Evolutionary conservation across 2,888 invertebrate genomes (phyloP).

Genomic region (Vandiemenella viatica): DNA sequence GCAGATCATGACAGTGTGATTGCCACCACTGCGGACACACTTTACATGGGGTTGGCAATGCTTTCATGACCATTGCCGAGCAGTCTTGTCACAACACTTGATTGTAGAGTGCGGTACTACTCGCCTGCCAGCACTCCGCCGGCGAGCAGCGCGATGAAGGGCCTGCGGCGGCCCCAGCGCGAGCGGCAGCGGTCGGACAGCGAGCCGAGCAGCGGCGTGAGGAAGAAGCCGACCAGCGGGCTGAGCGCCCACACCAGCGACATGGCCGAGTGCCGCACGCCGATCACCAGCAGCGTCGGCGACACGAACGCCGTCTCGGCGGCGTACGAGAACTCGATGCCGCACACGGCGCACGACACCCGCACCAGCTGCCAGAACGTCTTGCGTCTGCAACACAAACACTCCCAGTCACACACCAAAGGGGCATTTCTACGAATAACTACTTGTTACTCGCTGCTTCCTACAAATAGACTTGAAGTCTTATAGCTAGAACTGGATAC

Average conservation of each 20-base stretch:
- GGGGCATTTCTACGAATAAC: neutral
- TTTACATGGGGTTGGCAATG: no score
- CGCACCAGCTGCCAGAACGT: constrained; percentile 65
- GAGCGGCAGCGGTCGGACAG: constrained; percentile 78
- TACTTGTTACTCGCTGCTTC: neutral
- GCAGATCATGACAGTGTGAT: no score
- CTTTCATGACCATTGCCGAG: no score
- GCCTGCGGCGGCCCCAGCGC: constrained; percentile 68
- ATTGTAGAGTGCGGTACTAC: constrained; percentile 19
- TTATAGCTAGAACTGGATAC: neutral
- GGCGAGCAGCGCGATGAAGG: constrained; percentile 80
- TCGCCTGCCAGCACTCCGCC: constrained; percentile 78
- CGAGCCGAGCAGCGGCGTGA: constrained; percentile 84
- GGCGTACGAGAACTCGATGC: constrained; percentile 93
- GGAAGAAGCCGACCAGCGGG: constrained; percentile 84
- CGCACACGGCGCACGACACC: constrained; percentile 89
- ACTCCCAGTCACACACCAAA: neutral
- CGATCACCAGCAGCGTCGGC: constrained; percentile 82
- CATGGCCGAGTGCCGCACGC: constrained; percentile 85
- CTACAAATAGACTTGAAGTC: neutral
- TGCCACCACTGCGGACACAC: no score
- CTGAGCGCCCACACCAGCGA: constrained; percentile 91
- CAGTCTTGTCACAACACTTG: no score
- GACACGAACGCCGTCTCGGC: constrained; percentile 96
- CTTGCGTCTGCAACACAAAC: constrained; percentile 44